These are phyloP conservation scores for Thereva unica DNA, from an alignment of 2,888 invertebrate species.

Conservation along the genomic window DNA sequence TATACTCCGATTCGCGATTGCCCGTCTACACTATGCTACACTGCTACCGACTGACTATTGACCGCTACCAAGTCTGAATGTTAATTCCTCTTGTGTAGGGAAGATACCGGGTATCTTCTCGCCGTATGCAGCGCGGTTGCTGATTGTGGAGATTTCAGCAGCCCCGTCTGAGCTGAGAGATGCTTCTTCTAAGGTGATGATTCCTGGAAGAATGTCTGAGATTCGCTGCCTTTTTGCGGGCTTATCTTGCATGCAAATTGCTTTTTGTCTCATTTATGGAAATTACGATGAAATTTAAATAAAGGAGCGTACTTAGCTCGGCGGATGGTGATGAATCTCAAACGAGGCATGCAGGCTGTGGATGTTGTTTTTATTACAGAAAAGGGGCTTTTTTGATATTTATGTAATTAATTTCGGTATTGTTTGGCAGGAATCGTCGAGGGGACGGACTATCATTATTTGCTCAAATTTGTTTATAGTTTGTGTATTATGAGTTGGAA, in stretches of 20 bases:
- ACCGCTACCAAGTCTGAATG: constrained; percentile 29
- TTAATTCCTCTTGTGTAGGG: constrained; percentile 11
- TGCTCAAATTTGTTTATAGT: too few species aligned
- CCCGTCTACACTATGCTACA: too few species aligned
- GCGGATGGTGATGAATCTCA: constrained; percentile 25
- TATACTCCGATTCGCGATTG: too few species aligned
- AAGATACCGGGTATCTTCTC: neutral
- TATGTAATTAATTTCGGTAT: neutral
- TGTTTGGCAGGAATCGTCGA: too few species aligned
- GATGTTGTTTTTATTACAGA: neutral
- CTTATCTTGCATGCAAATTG: constrained; percentile 30
- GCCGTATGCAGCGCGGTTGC: constrained; percentile 5
- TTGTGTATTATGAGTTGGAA: too few species aligned
- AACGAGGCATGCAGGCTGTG: constrained; percentile 5
- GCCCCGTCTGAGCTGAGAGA: constrained; percentile 6
- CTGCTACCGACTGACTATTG: constrained; percentile 17
- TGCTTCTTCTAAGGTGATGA: constrained; percentile 34
- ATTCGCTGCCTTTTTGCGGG: neutral
- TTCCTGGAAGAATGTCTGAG: constrained; percentile 32
- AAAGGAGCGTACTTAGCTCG: constrained; percentile 13
- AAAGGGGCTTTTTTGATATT: neutral
- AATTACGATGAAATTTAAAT: constrained; percentile 21
- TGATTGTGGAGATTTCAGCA: constrained; percentile 8
- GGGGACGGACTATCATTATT: too few species aligned
- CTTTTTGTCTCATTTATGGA: constrained; percentile 26